Conservation (phyloP, 2,113 vertebrate species). For the Amazona guildingii region DNA sequence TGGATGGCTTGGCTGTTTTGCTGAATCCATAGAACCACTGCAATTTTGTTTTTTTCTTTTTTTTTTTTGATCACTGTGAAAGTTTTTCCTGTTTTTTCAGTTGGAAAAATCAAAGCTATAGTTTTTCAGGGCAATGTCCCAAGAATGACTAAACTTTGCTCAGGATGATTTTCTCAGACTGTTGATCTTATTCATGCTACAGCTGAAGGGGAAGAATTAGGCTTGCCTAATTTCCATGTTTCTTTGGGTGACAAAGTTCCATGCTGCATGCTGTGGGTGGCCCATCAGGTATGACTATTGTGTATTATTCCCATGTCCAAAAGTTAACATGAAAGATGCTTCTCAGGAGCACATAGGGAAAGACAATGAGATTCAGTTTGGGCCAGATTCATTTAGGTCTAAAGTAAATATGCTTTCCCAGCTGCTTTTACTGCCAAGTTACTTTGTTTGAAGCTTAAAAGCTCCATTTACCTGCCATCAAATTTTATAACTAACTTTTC, state of each 20-base stretch:
- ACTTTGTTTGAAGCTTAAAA: background rate
- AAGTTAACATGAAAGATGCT: background rate
- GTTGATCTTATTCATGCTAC: background rate
- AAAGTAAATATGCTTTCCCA: background rate
- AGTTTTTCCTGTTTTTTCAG: background rate
- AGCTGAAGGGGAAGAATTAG: background rate
- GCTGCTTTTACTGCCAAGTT: background rate
- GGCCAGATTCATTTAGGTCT: background rate
- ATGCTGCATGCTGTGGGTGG: background rate
- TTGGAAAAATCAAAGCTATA: background rate
- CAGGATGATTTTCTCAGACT: background rate
- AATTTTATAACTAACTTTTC: background rate
- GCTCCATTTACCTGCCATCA: background rate
- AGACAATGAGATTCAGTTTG: background rate
- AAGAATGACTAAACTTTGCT: background rate
- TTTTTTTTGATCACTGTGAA: background rate
- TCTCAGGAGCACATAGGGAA: background rate
- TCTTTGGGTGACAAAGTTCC: background rate
- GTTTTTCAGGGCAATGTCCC: background rate
- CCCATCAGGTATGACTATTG: fast-evolving
- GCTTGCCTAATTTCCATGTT: fast-evolving
- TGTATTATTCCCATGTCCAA: background rate
- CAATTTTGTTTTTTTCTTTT: background rate
- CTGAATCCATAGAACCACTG: background rate
- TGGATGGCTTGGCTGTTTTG: background rate